phyloP scores from a whole-genome alignment of 2,113 vertebrate genomes.

The Numenius arquata region DNA sequence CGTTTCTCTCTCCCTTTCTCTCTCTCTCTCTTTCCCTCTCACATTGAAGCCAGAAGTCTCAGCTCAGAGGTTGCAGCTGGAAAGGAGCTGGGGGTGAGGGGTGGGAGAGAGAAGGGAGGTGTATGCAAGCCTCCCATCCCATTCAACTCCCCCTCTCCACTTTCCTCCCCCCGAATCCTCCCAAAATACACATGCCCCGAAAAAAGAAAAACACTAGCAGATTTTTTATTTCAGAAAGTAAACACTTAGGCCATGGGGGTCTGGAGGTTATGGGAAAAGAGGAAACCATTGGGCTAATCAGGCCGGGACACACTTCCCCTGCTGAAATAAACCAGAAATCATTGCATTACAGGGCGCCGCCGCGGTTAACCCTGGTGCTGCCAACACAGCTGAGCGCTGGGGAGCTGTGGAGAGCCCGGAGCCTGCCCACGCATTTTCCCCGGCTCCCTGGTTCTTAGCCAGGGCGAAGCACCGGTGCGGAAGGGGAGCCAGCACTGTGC shows the following conservation, averaged over 20 bases:
- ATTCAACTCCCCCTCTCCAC: constrained; percentile 41
- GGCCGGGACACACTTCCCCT: constrained; percentile 95
- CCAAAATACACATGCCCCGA: constrained; percentile 78
- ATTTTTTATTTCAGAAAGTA: constrained; percentile 99
- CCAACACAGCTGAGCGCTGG: constrained; percentile 16
- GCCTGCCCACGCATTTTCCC: not conserved
- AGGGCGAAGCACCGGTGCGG: rapidly evolving
- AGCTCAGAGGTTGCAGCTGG: constrained; percentile 74
- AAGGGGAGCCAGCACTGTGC: not conserved
- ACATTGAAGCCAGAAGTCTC: constrained; percentile 67
- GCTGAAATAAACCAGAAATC: constrained; percentile 85
- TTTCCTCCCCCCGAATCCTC: constrained; percentile 68
- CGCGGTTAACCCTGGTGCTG: constrained; percentile 73
- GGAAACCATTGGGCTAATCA: constrained; percentile 99
- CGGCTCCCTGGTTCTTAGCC: not conserved
- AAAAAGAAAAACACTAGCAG: constrained; percentile 86
- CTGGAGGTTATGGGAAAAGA: constrained; percentile 99
- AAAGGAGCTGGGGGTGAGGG: constrained; percentile 51
- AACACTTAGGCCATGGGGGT: constrained; percentile 96
- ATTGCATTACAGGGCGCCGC: constrained; percentile 53
- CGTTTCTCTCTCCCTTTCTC: constrained; percentile 18
- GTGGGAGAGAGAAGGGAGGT: constrained; percentile 50
- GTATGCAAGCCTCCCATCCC: constrained; percentile 41
- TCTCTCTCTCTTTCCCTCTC: constrained; percentile 15
- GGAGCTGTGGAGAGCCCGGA: not conserved